Percentiles rank a stretch among this genome's conserved stretches.
phyloP scores from a whole-genome alignment of 2,113 vertebrate species.

The Lepus americanus region DNA sequence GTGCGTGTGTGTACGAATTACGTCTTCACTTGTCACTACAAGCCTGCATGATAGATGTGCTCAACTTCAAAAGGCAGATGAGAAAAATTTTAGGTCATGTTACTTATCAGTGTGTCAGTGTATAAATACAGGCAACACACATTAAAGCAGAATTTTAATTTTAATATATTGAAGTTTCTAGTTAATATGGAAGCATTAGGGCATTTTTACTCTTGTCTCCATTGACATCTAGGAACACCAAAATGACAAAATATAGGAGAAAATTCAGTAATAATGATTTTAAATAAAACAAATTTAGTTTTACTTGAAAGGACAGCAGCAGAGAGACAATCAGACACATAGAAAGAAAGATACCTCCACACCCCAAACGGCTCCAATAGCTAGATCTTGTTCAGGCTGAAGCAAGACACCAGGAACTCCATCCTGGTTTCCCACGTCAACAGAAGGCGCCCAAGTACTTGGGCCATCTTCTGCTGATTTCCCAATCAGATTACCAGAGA shows the following conservation, averaged over 20 bases:
- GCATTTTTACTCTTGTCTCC: not conserved
- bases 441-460: too few species aligned
- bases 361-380: too few species aligned
- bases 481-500: too few species aligned
- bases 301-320: too few species aligned
- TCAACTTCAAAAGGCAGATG: not conserved
- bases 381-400: too few species aligned
- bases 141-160: conserved; percentile 3
- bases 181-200: not conserved
- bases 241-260: not conserved
- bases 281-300: not conserved
- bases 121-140: not conserved
- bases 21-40: not conserved
- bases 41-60: not conserved
- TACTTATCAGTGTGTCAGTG: not conserved
- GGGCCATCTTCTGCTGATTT: too few species aligned
- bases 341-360: too few species aligned
- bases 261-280: not conserved
- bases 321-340: too few species aligned
- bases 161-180: not conserved
- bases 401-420: too few species aligned
- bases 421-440: too few species aligned
- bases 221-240: not conserved
- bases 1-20: not conserved
- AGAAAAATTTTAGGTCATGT: not conserved